A percentile compares a stretch with the other conserved stretches of the same genome.
Evolutionary conservation across 1,140 invertebrate genomes (phyloP).

Genomic region (Cylas formicarius): DNA sequence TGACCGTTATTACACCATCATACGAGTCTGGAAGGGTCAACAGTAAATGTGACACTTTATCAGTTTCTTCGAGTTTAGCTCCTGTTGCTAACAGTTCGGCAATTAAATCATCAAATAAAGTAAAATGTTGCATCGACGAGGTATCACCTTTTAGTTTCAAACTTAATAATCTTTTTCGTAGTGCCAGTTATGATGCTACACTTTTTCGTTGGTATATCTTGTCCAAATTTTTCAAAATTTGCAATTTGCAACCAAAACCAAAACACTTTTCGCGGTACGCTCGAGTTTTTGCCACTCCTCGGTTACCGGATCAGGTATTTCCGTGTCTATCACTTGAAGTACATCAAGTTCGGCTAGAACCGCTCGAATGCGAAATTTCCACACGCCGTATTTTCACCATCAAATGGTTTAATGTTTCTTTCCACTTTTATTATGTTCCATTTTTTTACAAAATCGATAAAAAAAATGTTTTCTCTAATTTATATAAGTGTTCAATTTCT

Average conservation of each 20-base stretch:
- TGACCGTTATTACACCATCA: slow-evolving; percentile 39
- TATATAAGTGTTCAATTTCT: too few species aligned
- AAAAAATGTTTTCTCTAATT: too few species aligned
- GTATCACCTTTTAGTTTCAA: slow-evolving; percentile 40
- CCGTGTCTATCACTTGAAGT: slow-evolving; percentile 6
- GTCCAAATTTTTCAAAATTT: slow-evolving; percentile 39
- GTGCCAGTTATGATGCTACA: slow-evolving; percentile 37
- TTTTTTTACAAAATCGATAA: too few species aligned
- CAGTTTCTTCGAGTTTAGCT: slow-evolving; percentile 21
- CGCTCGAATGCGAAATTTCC: slow-evolving; percentile 12
- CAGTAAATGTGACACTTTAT: slow-evolving; percentile 36
- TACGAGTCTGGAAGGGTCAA: slow-evolving; percentile 37
- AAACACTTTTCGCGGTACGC: slow-evolving; percentile 34
- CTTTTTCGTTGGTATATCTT: slow-evolving; percentile 40
- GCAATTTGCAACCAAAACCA: slow-evolving; percentile 30
- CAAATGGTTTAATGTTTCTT: slow-evolving; percentile 12
- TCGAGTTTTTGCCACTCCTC: slow-evolving; percentile 29
- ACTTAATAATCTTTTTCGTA: slow-evolving; percentile 36
- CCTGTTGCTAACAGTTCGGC: slow-evolving; percentile 37
- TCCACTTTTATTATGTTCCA: too few species aligned
- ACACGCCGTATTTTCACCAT: slow-evolving; percentile 12
- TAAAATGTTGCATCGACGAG: slow-evolving; percentile 33
- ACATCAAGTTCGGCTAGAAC: slow-evolving; percentile 7
- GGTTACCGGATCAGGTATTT: background rate
- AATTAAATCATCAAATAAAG: slow-evolving; percentile 37